Evolutionary conservation across 2,113 vertebrate species (phyloP).

Genomic region (Rhynchopsitta pachyrhyncha): DNA sequence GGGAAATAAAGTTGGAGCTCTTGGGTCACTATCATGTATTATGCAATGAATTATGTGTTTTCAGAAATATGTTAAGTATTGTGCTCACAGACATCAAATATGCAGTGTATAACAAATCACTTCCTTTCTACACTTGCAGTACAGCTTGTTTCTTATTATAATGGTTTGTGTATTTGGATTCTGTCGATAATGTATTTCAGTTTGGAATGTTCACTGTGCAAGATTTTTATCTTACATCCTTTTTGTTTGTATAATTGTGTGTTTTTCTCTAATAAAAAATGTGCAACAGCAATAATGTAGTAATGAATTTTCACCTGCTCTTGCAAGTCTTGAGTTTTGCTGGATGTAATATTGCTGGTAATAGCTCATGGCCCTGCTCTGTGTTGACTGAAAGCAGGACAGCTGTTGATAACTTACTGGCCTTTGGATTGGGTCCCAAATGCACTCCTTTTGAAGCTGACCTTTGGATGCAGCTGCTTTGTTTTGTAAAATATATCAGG

Average conservation of each 20-base stretch:
- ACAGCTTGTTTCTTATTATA: neutral
- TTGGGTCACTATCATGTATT: neutral
- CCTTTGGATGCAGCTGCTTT: neutral
- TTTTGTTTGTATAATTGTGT: neutral
- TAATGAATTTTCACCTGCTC: neutral
- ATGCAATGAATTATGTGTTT: neutral
- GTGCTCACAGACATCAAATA: neutral
- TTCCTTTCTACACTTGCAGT: neutral
- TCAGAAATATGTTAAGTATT: neutral
- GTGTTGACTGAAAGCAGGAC: neutral
- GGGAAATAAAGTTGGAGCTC: neutral
- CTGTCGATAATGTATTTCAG: neutral
- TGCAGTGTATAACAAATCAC: neutral
- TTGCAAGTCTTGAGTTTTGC: neutral
- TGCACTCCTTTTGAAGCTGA: neutral
- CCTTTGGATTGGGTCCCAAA: neutral
- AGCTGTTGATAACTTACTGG: neutral
- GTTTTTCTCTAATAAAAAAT: neutral
- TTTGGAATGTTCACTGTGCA: neutral
- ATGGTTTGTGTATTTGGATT: neutral
- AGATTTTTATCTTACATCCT: neutral
- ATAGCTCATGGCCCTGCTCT: neutral
- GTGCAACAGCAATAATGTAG: neutral
- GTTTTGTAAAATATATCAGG: neutral
- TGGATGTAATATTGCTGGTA: neutral